A percentile compares a stretch with the other conserved stretches of the same genome.
Evolutionary conservation across 2,888 invertebrate species (phyloP).

Genomic region (Oscheius sp.): DNA sequence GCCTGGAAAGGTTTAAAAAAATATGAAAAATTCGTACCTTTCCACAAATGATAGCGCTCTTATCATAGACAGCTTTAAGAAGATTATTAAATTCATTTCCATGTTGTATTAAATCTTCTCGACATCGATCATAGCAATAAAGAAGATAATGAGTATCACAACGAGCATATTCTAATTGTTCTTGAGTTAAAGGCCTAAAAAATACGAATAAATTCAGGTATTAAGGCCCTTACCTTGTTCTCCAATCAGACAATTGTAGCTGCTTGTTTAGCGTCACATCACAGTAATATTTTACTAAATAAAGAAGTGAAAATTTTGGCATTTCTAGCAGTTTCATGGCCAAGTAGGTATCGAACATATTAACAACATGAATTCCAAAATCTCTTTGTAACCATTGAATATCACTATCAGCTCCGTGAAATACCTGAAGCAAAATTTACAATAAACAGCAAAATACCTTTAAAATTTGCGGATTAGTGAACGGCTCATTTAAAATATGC

Average conservation of each 20-base stretch:
- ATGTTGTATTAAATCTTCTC: constrained; percentile 80
- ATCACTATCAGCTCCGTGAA: constrained; percentile 91
- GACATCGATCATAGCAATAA: constrained; percentile 83
- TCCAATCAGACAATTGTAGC: constrained; percentile 94
- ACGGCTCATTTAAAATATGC: constrained; percentile 85
- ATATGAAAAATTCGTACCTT: constrained; percentile 75
- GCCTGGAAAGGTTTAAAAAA: constrained; percentile 77
- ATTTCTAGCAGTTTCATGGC: constrained; percentile 59
- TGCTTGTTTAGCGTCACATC: constrained; percentile 85
- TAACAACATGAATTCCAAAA: constrained; percentile 92
- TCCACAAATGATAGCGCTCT: constrained; percentile 83
- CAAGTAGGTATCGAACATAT: constrained; percentile 88
- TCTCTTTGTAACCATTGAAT: constrained; percentile 94
- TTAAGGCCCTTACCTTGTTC: constrained; percentile 79
- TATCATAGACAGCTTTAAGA: constrained; percentile 81
- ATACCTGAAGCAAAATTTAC: constrained; percentile 79
- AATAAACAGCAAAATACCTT: constrained; percentile 79
- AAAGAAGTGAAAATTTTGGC: constrained; percentile 77
- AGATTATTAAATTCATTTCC: constrained; percentile 76
- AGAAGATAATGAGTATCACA: constrained; percentile 94
- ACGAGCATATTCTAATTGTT: constrained; percentile 86
- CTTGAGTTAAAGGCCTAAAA: constrained; percentile 84
- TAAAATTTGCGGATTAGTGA: constrained; percentile 87
- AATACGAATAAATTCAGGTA: neutral
- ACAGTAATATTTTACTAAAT: constrained; percentile 78